phyloP scores from a whole-genome alignment of 2,888 invertebrate genomes.

The Hypolimnas misippus region DNA sequence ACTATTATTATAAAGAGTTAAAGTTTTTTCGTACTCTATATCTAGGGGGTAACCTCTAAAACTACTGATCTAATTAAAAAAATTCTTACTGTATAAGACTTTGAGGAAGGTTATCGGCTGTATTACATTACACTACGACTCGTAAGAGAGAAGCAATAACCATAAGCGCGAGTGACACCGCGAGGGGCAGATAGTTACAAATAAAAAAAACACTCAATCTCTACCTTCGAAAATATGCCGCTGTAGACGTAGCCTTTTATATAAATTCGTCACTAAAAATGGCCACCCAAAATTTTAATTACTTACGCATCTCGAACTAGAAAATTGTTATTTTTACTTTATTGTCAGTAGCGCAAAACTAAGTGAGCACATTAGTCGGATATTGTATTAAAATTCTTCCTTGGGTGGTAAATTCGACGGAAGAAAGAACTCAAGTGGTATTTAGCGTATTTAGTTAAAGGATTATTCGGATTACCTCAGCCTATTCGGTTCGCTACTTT shows the following conservation, averaged over 20 bases:
- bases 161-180: no score
- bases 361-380: conserved; percentile 45
- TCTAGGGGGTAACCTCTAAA: no score
- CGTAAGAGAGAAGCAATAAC: no score
- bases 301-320: conserved; percentile 48
- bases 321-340: conserved; percentile 47
- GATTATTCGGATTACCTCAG: conserved; percentile 70
- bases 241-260: no score
- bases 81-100: no score
- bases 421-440: conserved; percentile 57
- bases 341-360: conserved; percentile 54
- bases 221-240: background rate
- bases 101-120: no score
- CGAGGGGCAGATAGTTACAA: no score
- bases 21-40: no score
- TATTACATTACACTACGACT: no score
- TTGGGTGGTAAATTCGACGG: conserved; percentile 61
- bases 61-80: no score
- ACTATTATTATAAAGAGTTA: no score
- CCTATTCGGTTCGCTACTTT: conserved; percentile 52
- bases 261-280: conserved; percentile 40
- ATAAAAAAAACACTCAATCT: no score
- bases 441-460: conserved; percentile 72
- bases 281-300: conserved; percentile 57
- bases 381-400: conserved; percentile 49